Percentiles rank a stretch among this genome's conserved stretches.
Conservation (phyloP, 2,797 vertebrate species). For the Alcedo quadribrachys region DNA sequence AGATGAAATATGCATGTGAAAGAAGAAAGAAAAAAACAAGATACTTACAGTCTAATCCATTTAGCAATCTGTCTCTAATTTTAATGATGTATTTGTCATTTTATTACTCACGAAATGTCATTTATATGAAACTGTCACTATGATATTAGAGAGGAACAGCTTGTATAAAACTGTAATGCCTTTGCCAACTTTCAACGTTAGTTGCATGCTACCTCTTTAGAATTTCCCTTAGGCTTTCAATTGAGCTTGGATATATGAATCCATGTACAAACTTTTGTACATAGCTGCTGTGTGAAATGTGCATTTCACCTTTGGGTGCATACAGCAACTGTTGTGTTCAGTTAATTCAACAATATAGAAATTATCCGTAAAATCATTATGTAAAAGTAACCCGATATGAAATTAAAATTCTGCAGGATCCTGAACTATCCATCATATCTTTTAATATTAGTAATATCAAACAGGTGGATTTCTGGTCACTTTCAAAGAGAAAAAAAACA, state of each 20-base stretch:
- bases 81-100: conserved; percentile 72
- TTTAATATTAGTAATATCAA: background rate
- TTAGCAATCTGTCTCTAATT: conserved; percentile 72
- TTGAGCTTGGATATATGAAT: background rate
- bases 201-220: conserved; percentile 22
- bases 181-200: conserved; percentile 47
- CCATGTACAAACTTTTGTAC: background rate
- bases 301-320: background rate
- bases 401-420: background rate
- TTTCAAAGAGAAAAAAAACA: background rate
- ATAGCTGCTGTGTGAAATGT: background rate
- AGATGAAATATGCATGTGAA: conserved; percentile 49
- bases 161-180: conserved; percentile 46
- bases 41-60: conserved; percentile 54
- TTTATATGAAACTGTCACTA: conserved; percentile 65
- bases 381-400: background rate
- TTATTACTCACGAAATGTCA: conserved; percentile 68
- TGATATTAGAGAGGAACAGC: conserved; percentile 65
- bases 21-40: conserved; percentile 34
- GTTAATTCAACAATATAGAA: background rate
- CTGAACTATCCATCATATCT: background rate
- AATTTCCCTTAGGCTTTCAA: background rate
- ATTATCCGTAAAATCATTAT: background rate
- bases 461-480: background rate
- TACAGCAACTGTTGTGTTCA: background rate